These are phyloP conservation scores for Spicauda simplicius DNA, from an alignment of 2,888 invertebrate species.

Conservation along the genomic window DNA sequence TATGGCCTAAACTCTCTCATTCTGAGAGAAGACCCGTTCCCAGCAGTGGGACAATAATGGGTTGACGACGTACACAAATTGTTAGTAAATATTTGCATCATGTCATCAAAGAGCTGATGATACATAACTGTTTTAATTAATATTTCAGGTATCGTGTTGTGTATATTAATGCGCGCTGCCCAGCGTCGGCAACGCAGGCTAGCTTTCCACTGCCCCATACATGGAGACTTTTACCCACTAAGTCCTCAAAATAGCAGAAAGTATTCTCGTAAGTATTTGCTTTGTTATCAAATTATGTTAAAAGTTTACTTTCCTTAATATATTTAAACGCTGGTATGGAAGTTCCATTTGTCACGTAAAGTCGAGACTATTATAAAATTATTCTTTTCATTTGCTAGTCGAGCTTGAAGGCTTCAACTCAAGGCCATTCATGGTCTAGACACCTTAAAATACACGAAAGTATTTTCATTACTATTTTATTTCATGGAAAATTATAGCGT, in stretches of 20 bases:
- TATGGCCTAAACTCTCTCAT: no score
- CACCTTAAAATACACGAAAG: neutral
- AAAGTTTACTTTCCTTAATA: neutral
- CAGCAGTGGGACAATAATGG: no score
- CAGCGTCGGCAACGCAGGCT: constrained; percentile 87
- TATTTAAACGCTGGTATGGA: no score
- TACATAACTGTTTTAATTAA: neutral
- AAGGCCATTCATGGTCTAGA: neutral
- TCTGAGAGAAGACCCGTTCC: no score
- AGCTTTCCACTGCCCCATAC: constrained; percentile 91
- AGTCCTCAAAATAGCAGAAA: constrained; percentile 86
- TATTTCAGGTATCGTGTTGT: constrained; percentile 85
- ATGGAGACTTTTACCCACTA: constrained; percentile 91
- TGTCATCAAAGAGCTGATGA: no score
- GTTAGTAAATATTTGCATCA: no score
- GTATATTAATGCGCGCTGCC: constrained; percentile 88
- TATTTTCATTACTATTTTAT: neutral
- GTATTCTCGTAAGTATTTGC: constrained; percentile 71
- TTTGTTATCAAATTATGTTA: neutral
- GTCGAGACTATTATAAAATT: neutral
- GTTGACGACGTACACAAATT: no score
- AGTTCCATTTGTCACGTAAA: no score
- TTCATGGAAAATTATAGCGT: neutral
- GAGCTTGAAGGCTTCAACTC: constrained; percentile 4
- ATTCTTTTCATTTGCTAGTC: neutral